phyloP scores from a whole-genome alignment of 2,113 vertebrate genomes.

The Pelvicachromis taeniatus region DNA sequence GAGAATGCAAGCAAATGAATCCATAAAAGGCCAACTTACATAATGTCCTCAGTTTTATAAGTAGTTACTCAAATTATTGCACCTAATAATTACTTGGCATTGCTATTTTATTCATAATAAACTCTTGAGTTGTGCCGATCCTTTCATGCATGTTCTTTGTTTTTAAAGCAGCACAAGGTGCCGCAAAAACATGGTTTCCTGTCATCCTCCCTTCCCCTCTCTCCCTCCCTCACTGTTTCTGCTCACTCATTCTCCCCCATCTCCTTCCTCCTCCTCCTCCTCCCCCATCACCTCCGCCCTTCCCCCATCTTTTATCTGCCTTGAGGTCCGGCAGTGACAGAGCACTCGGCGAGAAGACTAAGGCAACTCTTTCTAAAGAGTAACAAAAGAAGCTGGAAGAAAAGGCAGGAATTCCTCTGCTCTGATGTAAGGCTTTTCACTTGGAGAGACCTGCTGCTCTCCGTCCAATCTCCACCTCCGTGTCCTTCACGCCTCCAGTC shows the following conservation, averaged over 20 bases:
- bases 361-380: constrained; percentile 44
- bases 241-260: neutral
- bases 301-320: constrained; percentile 9
- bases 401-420: constrained; percentile 62
- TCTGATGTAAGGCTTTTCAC: constrained; percentile 53
- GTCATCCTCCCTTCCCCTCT: neutral
- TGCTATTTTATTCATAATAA: neutral
- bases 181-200: constrained; percentile 17
- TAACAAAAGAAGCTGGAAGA: constrained; percentile 61
- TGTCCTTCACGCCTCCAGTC: neutral
- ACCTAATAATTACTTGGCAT: neutral
- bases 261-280: neutral
- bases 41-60: neutral
- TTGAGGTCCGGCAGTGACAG: constrained; percentile 30
- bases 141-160: neutral
- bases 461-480: constrained; percentile 20
- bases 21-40: neutral
- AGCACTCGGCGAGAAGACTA: constrained; percentile 32
- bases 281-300: neutral
- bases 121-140: neutral
- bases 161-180: neutral
- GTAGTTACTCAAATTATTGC: neutral
- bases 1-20: accelerated
- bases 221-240: neutral
- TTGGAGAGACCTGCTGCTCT: constrained; percentile 35